Evolutionary conservation across 2,888 invertebrate genomes (phyloP), one percentile per base, ranked within the genome.

Genomic region (Tetrapedia diversipes): DNA sequence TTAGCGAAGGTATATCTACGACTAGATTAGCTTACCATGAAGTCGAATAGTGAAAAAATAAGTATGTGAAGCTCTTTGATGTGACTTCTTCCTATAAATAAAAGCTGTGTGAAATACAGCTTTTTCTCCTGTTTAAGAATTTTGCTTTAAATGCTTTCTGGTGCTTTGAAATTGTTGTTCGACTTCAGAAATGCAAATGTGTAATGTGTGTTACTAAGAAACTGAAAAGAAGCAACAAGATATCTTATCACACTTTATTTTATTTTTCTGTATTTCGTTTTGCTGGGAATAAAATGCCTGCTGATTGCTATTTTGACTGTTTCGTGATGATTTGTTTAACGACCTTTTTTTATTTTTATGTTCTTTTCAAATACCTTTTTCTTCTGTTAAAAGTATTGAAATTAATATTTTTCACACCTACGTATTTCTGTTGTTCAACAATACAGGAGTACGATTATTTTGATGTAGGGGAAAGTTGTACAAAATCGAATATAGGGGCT

Each of bases 11-110:
- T 64, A 59, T 56, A 43, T 59, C 47, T 47, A 65, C 39, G 70
- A 54, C 47, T 54, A 65, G 39, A 27, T 32, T 39, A 45, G 34
- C 59, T 32, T 37, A 32, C 19, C 19, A 6, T 14, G 29, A 41
- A 19, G 53, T 54, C 34, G 60, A 64, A 77, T 11, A 73, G 77
- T 77, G 77, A 74, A 77, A 77, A 77, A 77, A 77, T 77, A 77
- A 74, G 59, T 66, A 67, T 64, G 43, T 54, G 64, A 54, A 59
- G 39, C 45, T 67, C 54, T 68, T 54, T 59, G 64, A 70, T 27
- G 60, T 49, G 68, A 49, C 53, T 74, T 54, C 47, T 53, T 29
- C 60, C 64, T 74, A 74, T 41, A 16, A 19, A 34, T 45, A 43
- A 45, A 57, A 51, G 66, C 16, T 43, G 60, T 24, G 66, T 56